These are phyloP conservation scores for Cotesia vestalis DNA, from an alignment of 1,140 invertebrate genomes.

Conservation along the genomic window DNA sequence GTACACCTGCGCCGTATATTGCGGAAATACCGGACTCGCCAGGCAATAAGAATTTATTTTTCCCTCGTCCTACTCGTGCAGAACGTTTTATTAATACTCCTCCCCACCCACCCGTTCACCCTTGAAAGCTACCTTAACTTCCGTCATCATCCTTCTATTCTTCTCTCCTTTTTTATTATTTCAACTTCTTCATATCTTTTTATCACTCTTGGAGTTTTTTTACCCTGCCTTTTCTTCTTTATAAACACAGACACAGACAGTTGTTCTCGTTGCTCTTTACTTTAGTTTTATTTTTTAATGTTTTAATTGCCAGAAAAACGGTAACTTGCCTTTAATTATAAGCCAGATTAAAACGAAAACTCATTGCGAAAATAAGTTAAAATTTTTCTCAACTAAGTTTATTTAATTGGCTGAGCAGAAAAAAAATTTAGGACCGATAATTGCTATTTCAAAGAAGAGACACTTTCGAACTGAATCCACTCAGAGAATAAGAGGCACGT, in stretches of 20 bases:
- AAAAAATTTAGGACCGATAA: slow-evolving; percentile 26
- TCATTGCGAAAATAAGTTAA: background rate
- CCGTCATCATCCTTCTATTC: slow-evolving; percentile 46
- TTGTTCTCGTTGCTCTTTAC: too few species aligned
- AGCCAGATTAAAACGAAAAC: too few species aligned
- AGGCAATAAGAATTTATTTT: slow-evolving; percentile 63
- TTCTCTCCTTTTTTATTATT: slow-evolving; percentile 38
- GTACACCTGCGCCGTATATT: slow-evolving; percentile 65
- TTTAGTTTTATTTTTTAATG: too few species aligned
- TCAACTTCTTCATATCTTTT: slow-evolving; percentile 6
- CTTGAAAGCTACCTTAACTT: slow-evolving; percentile 27
- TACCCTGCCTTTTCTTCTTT: background rate
- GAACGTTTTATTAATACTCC: slow-evolving; percentile 62
- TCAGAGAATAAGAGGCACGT: background rate
- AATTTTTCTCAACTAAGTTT: slow-evolving; percentile 15
- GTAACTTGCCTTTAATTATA: too few species aligned
- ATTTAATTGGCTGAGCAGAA: slow-evolving; percentile 1
- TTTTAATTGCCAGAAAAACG: too few species aligned
- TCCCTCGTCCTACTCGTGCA: slow-evolving; percentile 38
- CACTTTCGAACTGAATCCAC: slow-evolving; percentile 34
- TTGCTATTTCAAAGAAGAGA: slow-evolving; percentile 1
- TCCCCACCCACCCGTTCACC: slow-evolving; percentile 35
- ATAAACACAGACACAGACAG: background rate
- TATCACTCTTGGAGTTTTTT: background rate
- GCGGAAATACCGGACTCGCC: slow-evolving; percentile 62